Conservation (phyloP, 2,888 invertebrate species). For the Acrocyrtus sp. region DNA sequence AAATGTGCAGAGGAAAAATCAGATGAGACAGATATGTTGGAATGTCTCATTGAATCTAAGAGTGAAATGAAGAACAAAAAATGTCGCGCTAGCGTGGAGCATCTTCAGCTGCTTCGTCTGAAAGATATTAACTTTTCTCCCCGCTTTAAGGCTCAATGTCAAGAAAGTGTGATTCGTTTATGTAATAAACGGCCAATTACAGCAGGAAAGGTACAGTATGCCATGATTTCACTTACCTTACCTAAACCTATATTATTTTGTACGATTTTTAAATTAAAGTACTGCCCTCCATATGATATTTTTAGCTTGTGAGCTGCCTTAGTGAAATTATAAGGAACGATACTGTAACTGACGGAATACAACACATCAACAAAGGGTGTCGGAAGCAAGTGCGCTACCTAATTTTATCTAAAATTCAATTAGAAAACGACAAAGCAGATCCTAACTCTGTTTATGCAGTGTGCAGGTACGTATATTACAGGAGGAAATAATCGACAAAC, state of each 20-base stretch:
- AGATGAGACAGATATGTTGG: constrained; percentile 78
- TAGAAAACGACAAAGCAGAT: constrained; percentile 88
- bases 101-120: constrained; percentile 93
- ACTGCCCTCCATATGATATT: background rate
- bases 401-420: constrained; percentile 80
- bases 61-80: constrained; percentile 81
- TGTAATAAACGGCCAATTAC: constrained; percentile 67
- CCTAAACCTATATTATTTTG: background rate
- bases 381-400: constrained; percentile 91
- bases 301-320: constrained; percentile 84
- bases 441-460: constrained; percentile 69
- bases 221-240: constrained; percentile 2
- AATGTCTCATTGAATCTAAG: constrained; percentile 92
- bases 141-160: constrained; percentile 95
- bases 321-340: constrained; percentile 93
- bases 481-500: no score
- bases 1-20: constrained; percentile 61
- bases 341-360: constrained; percentile 79
- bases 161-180: constrained; percentile 76
- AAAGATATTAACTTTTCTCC: constrained; percentile 94
- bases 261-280: background rate
- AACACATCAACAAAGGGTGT: constrained; percentile 87
- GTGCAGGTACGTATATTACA: constrained; percentile 54
- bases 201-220: constrained; percentile 65
- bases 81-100: constrained; percentile 94